Evolutionary conservation across 1,140 invertebrate species (phyloP), one percentile per base, ranked within the genome.

Genomic region (Eupristina koningsbergeri): DNA sequence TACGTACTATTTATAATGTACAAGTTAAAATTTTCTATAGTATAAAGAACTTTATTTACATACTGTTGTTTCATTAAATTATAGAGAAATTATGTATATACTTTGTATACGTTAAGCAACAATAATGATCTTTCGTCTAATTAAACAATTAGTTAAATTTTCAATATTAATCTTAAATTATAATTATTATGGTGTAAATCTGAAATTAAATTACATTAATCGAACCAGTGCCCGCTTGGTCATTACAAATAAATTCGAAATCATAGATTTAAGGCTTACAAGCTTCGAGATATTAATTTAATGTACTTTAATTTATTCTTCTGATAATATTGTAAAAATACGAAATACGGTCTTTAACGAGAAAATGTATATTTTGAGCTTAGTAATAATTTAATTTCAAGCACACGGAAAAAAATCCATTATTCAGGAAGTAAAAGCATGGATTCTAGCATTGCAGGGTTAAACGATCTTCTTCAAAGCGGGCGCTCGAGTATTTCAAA

Each of bases 1-100:
- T 64, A 34, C 61, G 61, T 64, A 64, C 61, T 64, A 64, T 34
- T 64, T 15, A 19, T 79, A 64, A 29, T 67, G 36, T 64, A 64
- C 61, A 41, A 39, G 58, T 79, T 79, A 64, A 63, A 29, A 79
- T 64, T 79, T 41, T 64, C 31, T 64, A 64, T n/a, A 78, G 34
- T 45, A 29, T n/a, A 64, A 29, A 64, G 41, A 64, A 45, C 61
- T 79, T 29, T 64, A 64, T 45, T 79, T 41, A 45, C 34, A 41
- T 64, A n/a, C 29, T 47, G 36, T 47, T 39, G 29, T 79, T 64
- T 39, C 41, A 64, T 64, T n/a, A 64, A 79, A 64, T 79, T 47
- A 47, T 64, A 79, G 36, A 41, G n/a, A 31, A 64, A 64, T n/a
- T 79, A 17, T 64, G 50, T 77, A 31, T 75, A 75, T 50, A 50